Evolutionary conservation across 2,797 vertebrate genomes (phyloP), one percentile per base, ranked within the genome.

Genomic region (Myotis vivesi): DNA sequence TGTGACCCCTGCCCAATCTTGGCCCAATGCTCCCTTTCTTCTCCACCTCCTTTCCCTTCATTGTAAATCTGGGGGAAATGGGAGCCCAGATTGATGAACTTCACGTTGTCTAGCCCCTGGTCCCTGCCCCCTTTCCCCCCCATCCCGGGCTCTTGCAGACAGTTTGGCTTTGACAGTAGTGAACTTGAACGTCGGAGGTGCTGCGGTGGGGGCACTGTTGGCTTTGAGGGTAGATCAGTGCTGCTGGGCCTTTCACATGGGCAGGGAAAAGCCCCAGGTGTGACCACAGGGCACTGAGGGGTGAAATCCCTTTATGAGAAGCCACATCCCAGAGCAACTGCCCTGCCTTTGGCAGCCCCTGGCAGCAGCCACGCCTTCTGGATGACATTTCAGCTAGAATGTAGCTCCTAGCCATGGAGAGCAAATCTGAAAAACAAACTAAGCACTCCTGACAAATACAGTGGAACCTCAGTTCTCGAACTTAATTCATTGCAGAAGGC

Each of bases 341-440:
- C 44, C 44, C 53, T 87, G 81, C 72, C 44, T 53, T 59, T 77
- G 72, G 69, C 75, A 79, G 87, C 66, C 77, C 77, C 38, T 81
- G 89, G 80, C 55, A 91, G 49, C 44, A 85, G 73, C 55, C 53
- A 41, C 55, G 77, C 4, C 30, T 85, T 81, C 68, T 81, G 66
- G 83, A 49, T 92, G 93, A 93, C 92, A 87, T 95, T 95, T 87
- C 72, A 71, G 92, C 83, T 69, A 89, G 75, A 95, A 82, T 92
- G 91, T 80, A 89, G 89, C 83, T 89, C 92, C 53, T 89, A 92
- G 62, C 38, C 64, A 36, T 55, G 64, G 80, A 73, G 66, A 91
- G 68, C 62, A 94, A 94, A 94, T 93, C 86, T 92, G 62, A 84
- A 94, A 96, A 89, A 85, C 68, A 92, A 97, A 94, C 88, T 69